These are phyloP conservation scores for Gymnodraco acuticeps DNA, from an alignment of 2,797 vertebrate species.

Conservation along the genomic window DNA sequence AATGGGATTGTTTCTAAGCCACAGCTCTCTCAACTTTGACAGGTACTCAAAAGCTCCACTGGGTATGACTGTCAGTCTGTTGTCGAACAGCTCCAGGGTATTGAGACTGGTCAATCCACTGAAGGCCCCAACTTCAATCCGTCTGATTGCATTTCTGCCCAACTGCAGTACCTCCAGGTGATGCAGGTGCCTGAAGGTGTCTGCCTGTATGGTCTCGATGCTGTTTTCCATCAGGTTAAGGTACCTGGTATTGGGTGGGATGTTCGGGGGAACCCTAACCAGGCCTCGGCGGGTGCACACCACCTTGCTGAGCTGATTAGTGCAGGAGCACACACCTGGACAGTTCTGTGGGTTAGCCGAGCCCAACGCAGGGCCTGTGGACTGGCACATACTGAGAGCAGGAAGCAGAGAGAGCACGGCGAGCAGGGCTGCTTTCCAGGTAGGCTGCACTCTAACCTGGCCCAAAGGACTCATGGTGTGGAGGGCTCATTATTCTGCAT, in stretches of 20 bases:
- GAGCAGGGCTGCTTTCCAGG: slow-evolving; percentile 94
- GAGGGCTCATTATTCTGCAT: slow-evolving; percentile 98
- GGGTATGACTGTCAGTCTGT: slow-evolving; percentile 96
- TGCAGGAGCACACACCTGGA: slow-evolving; percentile 96
- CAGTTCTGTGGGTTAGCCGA: slow-evolving; percentile 92
- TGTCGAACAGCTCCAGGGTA: slow-evolving; percentile 98
- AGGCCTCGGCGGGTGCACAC: slow-evolving; percentile 96
- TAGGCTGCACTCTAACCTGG: slow-evolving; percentile 97
- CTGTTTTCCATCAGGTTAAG: slow-evolving; percentile 99
- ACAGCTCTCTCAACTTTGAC: slow-evolving; percentile 96
- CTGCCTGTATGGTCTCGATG: slow-evolving; percentile 96
- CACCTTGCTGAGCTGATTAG: slow-evolving; percentile 97
- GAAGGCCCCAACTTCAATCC: slow-evolving; percentile 98
- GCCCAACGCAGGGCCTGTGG: slow-evolving; percentile 82
- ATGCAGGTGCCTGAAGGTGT: slow-evolving; percentile 95
- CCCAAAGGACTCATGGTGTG: slow-evolving; percentile 99
- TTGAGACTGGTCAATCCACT: slow-evolving; percentile 97
- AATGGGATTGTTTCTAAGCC: slow-evolving; percentile 98
- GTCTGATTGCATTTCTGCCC: slow-evolving; percentile 95
- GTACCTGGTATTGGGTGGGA: slow-evolving; percentile 94
- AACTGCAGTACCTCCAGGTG: slow-evolving; percentile 97
- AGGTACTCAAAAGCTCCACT: slow-evolving; percentile 98
- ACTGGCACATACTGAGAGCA: slow-evolving; percentile 91
- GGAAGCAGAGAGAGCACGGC: slow-evolving; percentile 92
- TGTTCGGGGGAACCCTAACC: slow-evolving; percentile 91